Evolutionary conservation across 2,888 invertebrate genomes (phyloP).

Genomic region (Adineta ricciae): DNA sequence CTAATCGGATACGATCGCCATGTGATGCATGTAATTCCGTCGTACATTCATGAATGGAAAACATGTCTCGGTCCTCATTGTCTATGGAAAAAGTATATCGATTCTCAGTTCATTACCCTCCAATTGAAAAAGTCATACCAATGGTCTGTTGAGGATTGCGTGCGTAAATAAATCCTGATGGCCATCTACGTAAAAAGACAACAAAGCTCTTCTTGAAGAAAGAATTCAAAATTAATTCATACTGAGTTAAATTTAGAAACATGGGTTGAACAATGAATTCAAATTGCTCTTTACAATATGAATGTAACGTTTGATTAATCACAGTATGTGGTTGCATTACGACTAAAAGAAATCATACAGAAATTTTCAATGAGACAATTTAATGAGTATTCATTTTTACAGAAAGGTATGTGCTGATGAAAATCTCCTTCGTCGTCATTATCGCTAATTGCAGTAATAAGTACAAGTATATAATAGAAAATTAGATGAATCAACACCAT

Average conservation of each 20-base stretch:
- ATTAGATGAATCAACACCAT: background rate
- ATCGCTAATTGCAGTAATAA: background rate
- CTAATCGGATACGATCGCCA: background rate
- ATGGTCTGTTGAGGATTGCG: background rate
- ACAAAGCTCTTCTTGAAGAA: too few relatives aligned
- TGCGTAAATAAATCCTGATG: slow-evolving; percentile 6
- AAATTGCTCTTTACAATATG: slow-evolving; percentile 18
- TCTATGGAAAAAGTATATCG: background rate
- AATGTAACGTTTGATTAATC: slow-evolving; percentile 14
- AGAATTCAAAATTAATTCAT: background rate
- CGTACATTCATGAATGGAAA: background rate
- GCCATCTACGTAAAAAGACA: background rate
- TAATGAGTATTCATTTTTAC: too few relatives aligned
- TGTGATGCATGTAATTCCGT: background rate
- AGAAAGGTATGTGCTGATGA: background rate
- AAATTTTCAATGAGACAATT: background rate
- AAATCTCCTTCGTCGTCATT: background rate
- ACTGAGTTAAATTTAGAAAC: background rate
- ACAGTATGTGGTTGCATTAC: background rate
- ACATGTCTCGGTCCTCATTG: background rate
- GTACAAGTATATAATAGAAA: background rate
- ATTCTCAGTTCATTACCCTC: background rate
- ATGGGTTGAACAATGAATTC: background rate
- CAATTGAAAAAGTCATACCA: background rate
- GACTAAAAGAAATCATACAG: background rate